These are phyloP conservation scores for Campoletis raptor DNA, from an alignment of 2,888 invertebrate genomes.

Conservation along the genomic window DNA sequence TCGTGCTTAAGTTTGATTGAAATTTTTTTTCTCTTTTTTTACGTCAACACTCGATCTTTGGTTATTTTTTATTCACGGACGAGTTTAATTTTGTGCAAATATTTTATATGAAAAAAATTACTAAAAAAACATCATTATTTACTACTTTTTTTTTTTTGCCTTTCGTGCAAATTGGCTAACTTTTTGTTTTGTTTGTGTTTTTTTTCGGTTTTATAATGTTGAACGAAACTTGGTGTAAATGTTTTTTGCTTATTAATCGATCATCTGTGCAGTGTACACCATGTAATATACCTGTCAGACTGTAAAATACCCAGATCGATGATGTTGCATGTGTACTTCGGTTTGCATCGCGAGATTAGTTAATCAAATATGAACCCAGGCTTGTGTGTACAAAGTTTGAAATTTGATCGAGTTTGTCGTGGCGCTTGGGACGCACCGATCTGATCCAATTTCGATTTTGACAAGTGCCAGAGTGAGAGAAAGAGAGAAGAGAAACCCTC, in stretches of 20 bases:
- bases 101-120: too few species aligned
- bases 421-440: constrained; percentile 70
- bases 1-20: constrained; percentile 13
- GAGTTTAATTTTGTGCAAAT: not conserved
- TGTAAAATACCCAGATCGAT: constrained; percentile 36
- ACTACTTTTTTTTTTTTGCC: not conserved
- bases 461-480: constrained; percentile 54
- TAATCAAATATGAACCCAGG: constrained; percentile 80
- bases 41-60: not conserved
- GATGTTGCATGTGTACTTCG: constrained; percentile 22
- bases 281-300: constrained; percentile 16
- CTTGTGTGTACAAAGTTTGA: constrained; percentile 75
- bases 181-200: not conserved
- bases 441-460: constrained; percentile 78
- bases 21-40: not conserved
- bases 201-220: not conserved
- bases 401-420: constrained; percentile 78
- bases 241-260: not conserved
- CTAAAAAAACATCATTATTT: too few species aligned
- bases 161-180: not conserved
- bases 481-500: not conserved
- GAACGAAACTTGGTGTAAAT: not conserved
- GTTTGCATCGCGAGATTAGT: constrained; percentile 42
- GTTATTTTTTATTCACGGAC: not conserved
- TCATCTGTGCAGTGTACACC: constrained; percentile 12